Evolutionary conservation across 2,797 vertebrate genomes (phyloP), one percentile per base, ranked within the genome.

Genomic region (Sebastes melanostomus): DNA sequence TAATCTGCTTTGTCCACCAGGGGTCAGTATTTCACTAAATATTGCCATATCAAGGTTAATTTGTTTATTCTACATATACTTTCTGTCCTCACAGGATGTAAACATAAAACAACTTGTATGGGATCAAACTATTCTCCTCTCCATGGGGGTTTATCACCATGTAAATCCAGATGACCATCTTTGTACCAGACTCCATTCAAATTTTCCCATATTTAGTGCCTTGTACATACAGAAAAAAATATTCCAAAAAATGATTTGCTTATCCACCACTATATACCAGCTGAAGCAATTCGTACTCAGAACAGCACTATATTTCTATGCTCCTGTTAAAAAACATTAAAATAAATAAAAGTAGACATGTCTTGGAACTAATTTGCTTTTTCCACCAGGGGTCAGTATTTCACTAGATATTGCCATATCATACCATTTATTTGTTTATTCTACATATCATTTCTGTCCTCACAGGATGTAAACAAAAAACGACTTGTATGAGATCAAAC

Each of bases 311-410:
- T 1, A 1, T 1, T n/a, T 20, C 9, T 52, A 3, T 22, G 72
- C 20, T 5, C 50, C 12, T 38, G 36, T 38, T 38, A 38, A 38
- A 38, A 38, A 38, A 38, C 36, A 38, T 38, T 38, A 38, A 38
- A 38, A 38, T 38, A 38, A 38, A 38, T 38, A 38, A 38, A 50
- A 58, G 4, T 8, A 20, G 25, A 36, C 5, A 5, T 42, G 14
- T 25, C 4, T 27, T 27, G 16, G 38, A 66, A 10, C 4, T 2
- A 10, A 3, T n/a, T 50, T 0, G 8, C 1, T 42, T 38, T 62
- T 36, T 78, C 86, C 88, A 75, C 71, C 16, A 80, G 89, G 81
- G 61, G 84, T 58, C 88, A 66, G 74, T 42, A 12, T 81, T 74
- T 58, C 8, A 14, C 30, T 5, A 69, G 1, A 2, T 36, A 32